Evolutionary conservation across 1,140 invertebrate species (phyloP), one percentile per base, ranked within the genome.

Genomic region (Leptestheria dahalacensis): DNA sequence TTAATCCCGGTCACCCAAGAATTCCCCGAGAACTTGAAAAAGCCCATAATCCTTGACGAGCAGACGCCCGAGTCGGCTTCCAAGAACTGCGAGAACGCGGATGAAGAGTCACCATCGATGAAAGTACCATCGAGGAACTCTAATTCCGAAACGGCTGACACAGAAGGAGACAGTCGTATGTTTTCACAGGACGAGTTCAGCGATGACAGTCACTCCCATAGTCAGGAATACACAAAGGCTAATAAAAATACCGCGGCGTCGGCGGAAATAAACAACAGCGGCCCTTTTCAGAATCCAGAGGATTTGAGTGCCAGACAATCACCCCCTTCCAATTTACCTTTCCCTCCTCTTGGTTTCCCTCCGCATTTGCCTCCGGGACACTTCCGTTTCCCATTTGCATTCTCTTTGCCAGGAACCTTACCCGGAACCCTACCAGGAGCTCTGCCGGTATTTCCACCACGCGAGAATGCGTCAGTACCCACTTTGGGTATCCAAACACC

Each of bases 271-370:
- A 41, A 41, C 33, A 41, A 41, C 6, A 15, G 15, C 33, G 15
- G 33, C 33, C 6, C 6, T 41, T 41, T 41, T 41, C 33, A 41
- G 33, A 41, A 9, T 71, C 85, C 85, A 59, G 85, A 87, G 69
- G 87, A 88, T 70, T 73, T 87, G 60, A 86, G 84, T 63, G 81
- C 80, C 71, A 82, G 84, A 74, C 60, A 60, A 51, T 59, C 61
- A 57, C 26, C 63, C 46, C 23, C 9, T 15, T 51, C 48, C 26
- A 41, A 52, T 3, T 48, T 18, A 28, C 50, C 24, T 15, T 41
- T 41, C 15, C 33, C 33, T 41, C 33, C 33, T 15, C 77, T 54
- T 77, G 74, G 68, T 78, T 81, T 72, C 75, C 20, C 57, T 75
- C 74, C 73, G 70, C 78, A 78, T 73, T 65, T 65, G 78, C 72